These are phyloP conservation scores for Eidolon dupreanum DNA, from an alignment of 2,797 vertebrate species.

Conservation along the genomic window DNA sequence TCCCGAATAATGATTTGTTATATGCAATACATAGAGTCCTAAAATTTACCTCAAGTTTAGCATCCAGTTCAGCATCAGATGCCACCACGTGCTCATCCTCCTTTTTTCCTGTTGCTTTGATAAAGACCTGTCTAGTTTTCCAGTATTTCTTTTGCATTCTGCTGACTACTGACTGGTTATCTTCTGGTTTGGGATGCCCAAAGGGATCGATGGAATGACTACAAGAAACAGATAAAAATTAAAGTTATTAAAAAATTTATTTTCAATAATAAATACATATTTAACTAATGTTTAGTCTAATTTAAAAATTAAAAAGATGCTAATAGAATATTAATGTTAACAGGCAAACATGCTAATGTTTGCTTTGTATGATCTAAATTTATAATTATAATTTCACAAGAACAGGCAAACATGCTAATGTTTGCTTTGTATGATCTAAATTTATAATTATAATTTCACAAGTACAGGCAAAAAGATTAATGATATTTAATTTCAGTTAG, in stretches of 20 bases:
- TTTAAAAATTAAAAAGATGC: background rate
- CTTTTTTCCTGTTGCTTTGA: constrained; percentile 93
- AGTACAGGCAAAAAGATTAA: constrained; percentile 36
- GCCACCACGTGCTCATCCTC: constrained; percentile 91
- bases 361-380: background rate
- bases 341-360: constrained; percentile 9
- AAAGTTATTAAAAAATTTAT: constrained; percentile 29
- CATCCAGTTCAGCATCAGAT: constrained; percentile 91
- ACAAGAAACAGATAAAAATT: constrained; percentile 49
- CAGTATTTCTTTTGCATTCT: constrained; percentile 94
- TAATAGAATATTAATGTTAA: constrained; percentile 33
- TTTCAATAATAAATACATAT: constrained; percentile 20
- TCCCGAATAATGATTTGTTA: background rate
- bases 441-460: constrained; percentile 49
- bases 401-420: background rate
- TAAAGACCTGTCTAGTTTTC: constrained; percentile 92
- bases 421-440: background rate
- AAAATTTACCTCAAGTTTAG: constrained; percentile 89
- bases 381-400: constrained; percentile 47
- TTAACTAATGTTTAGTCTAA: background rate
- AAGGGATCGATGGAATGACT: constrained; percentile 87
- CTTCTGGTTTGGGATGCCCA: constrained; percentile 83
- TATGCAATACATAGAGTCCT: background rate
- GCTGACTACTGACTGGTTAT: constrained; percentile 89
- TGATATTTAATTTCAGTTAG: constrained; percentile 13